Evolutionary conservation across 1,140 invertebrate species (phyloP), one percentile per base, ranked within the genome.

Genomic region (Formica exsecta): DNA sequence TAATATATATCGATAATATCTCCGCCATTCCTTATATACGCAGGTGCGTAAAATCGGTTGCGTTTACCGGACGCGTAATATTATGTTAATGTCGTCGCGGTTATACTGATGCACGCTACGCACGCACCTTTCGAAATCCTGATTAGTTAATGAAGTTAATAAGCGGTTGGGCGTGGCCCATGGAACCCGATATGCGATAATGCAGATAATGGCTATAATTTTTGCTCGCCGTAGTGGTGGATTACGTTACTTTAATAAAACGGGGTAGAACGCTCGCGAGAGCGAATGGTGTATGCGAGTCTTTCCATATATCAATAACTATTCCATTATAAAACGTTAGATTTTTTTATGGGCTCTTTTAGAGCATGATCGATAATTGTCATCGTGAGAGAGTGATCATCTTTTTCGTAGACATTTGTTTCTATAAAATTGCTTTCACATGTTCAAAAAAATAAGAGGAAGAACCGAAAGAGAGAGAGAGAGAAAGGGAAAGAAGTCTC

Each of bases 71-170:
- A 68, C 51, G 68, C 22, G 68, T 61, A 74, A 74, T 11, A 54
- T 83, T 83, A 61, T 54, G 54, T 41, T 74, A 61, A 74, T 74
- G 38, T 83, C 66, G 79, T 81, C 54, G 77, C 79, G 68, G 68
- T 83, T 73, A 29, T 54, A n/a, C 65, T 54, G 41, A n/a, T 51
- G 36, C 38, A 57, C 66, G 57, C 36, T 51, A 25, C 66, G 54
- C 65, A 81, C 79, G 65, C 79, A 73, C 66, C 79, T 83, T 83
- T 83, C 68, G 79, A 74, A 83, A 83, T 83, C 79, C 68, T 83
- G 79, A 83, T 83, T 83, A 83, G 79, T 83, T 83, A 83, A 83
- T 83, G 79, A 83, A 83, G 79, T 83, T 73, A 83, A 83, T 83
- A 83, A 83, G 79, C 79, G 79, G 79, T 62, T 68, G 79, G 79